phyloP scores from a whole-genome alignment of 2,797 vertebrate species.

The Thamnophis elegans region DNA sequence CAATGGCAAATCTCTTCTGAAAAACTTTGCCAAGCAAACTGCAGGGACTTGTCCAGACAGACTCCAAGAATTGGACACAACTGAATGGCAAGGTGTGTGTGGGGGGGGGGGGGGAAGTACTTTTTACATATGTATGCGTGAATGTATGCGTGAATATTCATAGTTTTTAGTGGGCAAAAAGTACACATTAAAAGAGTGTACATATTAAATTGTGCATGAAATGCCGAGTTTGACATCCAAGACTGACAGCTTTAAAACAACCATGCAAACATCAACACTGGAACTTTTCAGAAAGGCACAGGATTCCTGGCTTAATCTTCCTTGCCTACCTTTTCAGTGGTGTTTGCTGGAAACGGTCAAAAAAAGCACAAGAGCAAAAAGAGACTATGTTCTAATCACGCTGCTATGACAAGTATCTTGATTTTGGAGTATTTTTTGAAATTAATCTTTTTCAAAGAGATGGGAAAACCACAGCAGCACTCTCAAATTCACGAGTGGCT shows the following conservation, averaged over 20 bases:
- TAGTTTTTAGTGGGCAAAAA: not conserved
- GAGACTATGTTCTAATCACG: not conserved
- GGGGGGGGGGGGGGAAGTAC: accelerated
- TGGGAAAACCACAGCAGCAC: not conserved
- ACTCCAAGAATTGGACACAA: not conserved
- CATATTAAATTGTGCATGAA: not conserved
- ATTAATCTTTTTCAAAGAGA: not conserved
- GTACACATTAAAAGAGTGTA: not conserved
- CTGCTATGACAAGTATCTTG: not conserved
- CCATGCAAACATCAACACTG: not conserved
- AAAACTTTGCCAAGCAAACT: not conserved
- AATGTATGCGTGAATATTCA: not conserved
- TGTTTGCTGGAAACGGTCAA: not conserved
- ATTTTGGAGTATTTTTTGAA: not conserved
- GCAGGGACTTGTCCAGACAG: not conserved
- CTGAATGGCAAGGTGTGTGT: no score
- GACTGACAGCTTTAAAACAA: not conserved
- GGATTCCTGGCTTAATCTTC: not conserved
- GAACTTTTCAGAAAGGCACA: not conserved
- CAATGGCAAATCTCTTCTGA: not conserved
- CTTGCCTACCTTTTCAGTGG: not conserved
- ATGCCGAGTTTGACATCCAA: not conserved
- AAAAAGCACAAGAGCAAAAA: not conserved
- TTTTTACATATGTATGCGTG: not conserved
- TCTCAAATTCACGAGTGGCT: not conserved